Base-by-base conservation (phyloP, 1,140 invertebrate species). In the Drosophila azteca region DNA sequence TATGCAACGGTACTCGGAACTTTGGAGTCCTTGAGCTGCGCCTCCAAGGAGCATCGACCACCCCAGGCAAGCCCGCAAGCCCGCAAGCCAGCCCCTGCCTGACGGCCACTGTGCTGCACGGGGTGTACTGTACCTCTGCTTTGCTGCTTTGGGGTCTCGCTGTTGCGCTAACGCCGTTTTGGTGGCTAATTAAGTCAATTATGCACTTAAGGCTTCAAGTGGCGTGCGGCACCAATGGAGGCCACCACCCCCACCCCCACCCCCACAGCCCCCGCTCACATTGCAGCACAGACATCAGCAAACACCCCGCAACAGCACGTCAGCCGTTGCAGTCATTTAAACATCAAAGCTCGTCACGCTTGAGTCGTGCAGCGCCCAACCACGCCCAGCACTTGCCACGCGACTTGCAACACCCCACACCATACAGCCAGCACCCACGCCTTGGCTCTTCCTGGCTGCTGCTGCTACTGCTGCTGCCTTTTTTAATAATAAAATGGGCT, bases 121-220 rank as follows among this genome's bases (percentile, higher is more conserved):
- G 44, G 45, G 61, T 39, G 58, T 71, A 73, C 76, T 79, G 71
- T 75, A 75, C 70, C 53, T 17, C 51, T 55, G 17, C 8, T 43
- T 31, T 44, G 44, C 17, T 11, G 17, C 31, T 41, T 49, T 44
- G 51, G 29, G 57, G 26, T 15, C 22, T 26, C 46, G 43, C 26
- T 66, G 71, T 71, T 75, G 71, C 61, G 58, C 60, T 73, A 87
- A 85, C 62, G 78, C 68, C 83, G 83, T 82, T 87, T 87, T 78
- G 83, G 83, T 78, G 83, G 82, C 82, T 87, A 87, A 87, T 87
- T 87, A 87, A 87, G 82, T 88, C 82, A 87, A 87, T 87, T 87
- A 88, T 87, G 82, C 82, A 87, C 82, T 87, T 87, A 79, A 70
- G 63, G 82, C 66, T 69, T 78, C 78, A 88, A 87, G 82, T 88